Percentiles rank a stretch among this genome's conserved stretches.
These are phyloP conservation scores for Drosophila greeni DNA, from an alignment of 2,888 invertebrate genomes.

Conservation along the genomic window DNA sequence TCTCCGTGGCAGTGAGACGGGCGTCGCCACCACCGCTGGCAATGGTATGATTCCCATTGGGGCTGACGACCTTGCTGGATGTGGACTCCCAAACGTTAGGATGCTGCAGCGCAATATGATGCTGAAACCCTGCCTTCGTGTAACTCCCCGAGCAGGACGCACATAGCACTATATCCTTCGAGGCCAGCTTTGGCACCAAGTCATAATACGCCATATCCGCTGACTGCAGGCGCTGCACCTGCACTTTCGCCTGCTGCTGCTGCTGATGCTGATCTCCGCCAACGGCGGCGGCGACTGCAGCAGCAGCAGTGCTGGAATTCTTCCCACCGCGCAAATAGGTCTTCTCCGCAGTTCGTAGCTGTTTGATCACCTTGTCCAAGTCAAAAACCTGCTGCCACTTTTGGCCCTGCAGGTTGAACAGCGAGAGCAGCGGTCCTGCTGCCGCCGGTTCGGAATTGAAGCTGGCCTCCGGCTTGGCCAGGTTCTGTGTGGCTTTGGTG, in stretches of 20 bases:
- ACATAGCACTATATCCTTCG: conserved; percentile 87
- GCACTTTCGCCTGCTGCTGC: conserved; percentile 41
- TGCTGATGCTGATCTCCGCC: conserved; percentile 19
- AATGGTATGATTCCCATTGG: conserved; percentile 8
- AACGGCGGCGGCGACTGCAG: conserved; percentile 5
- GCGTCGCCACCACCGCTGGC: conserved; percentile 16
- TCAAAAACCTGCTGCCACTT: conserved; percentile 75
- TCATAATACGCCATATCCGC: conserved; percentile 88
- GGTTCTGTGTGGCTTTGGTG: conserved; percentile 31
- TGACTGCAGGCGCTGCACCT: conserved; percentile 80
- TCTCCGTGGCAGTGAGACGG: conserved; percentile 41
- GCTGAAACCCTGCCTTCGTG: conserved; percentile 87
- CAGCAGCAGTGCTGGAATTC: conserved; percentile 13
- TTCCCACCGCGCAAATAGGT: conserved; percentile 58
- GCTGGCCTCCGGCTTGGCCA: conserved; percentile 46
- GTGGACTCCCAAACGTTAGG: conserved; percentile 68
- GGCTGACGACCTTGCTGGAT: conserved; percentile 56
- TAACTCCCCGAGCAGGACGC: conserved; percentile 87
- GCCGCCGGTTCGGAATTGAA: conserved; percentile 13
- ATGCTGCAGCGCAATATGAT: conserved; percentile 84
- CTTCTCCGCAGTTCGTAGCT: conserved; percentile 72
- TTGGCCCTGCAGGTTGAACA: conserved; percentile 65
- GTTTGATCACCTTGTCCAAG: conserved; percentile 73
- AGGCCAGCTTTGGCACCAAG: conserved; percentile 87
- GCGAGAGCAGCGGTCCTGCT: conserved; percentile 16